Base-by-base conservation (phyloP, 2,113 vertebrate genomes). In the Callipepla squamata region DNA sequence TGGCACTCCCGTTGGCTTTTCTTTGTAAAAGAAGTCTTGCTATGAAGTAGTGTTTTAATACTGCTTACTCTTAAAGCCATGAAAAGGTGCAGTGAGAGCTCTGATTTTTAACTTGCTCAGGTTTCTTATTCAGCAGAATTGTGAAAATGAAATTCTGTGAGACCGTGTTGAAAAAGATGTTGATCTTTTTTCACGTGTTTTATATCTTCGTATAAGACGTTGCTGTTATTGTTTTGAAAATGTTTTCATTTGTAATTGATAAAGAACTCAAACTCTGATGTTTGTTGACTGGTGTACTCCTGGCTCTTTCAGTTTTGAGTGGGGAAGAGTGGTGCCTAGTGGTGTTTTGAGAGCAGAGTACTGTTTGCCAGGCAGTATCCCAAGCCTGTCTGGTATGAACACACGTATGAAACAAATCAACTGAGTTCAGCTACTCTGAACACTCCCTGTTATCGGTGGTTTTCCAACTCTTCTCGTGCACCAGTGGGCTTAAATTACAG, bases 401-500 rank as follows among this genome's bases (percentile, higher is more conserved):
- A 81, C 36, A 38, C n/a, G 69, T 66, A 38, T 2, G 66, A 40
- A 32, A 9, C 45, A 40, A 74, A 16, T 26, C 22, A 40, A 21
- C n/a, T 36, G 65, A 48, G 72, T 77, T 85, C 47, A 77, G 32
- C 79, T 81, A 23, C 58, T 55, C 57, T 30, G 32, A 28, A 38
- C 42, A 45, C 18, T 55, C 42, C 75, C 7, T 26, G 15, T 73
- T 67, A 66, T n/a, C 22, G 6, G 0, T 73, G 28, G 51, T 62
- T 38, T 84, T 83, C 51, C 40, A 65, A 36, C 36, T 69, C 40
- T 51, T 63, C 13, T 3, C 55, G 69, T 90, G 79, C 67, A 26
- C 48, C 63, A 48, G n/a, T 36, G 63, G 91, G 67, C 66, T 95
- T 92, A 75, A 77, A 80, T 92, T 81, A 69, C 67, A 85, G 74